Percentiles rank a stretch among this genome's conserved stretches.
Conservation (phyloP, 2,113 vertebrate species). For the Menidia beryllina region DNA sequence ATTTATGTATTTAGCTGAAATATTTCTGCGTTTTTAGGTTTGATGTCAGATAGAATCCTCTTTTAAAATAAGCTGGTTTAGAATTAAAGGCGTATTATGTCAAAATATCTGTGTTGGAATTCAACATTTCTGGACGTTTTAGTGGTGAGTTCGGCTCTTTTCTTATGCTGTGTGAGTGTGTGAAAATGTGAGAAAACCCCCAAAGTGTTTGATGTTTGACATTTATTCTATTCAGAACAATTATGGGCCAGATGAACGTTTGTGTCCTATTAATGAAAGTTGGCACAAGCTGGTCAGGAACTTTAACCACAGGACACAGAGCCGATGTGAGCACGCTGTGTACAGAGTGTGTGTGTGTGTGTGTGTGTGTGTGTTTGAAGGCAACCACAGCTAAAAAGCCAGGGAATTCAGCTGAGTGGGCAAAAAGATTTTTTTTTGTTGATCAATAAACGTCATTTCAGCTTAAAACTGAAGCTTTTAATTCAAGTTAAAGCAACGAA, state of each 20-base stretch:
- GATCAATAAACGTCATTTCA: slow-evolving; percentile 37
- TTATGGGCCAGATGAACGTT: slow-evolving; percentile 34
- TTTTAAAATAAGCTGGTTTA: no score
- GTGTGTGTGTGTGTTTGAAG: slow-evolving; percentile 3
- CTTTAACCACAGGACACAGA: slow-evolving; percentile 17
- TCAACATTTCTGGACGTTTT: background rate
- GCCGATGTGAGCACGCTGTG: background rate
- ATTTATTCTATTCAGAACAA: slow-evolving; percentile 17
- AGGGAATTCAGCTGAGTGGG: slow-evolving; percentile 41
- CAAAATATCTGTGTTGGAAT: background rate
- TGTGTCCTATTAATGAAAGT: slow-evolving; percentile 38
- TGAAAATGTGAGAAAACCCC: slow-evolving; percentile 14
- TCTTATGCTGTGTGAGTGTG: background rate
- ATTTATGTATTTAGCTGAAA: no score
- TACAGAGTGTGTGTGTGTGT: background rate
- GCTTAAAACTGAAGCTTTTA: background rate
- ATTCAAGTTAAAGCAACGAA: background rate
- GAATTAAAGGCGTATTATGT: background rate
- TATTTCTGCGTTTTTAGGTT: no score
- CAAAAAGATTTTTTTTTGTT: slow-evolving; percentile 35
- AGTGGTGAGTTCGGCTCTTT: background rate
- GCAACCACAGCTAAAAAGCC: slow-evolving; percentile 49
- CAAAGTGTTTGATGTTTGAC: background rate
- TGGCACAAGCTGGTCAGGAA: slow-evolving; percentile 32
- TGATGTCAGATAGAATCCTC: no score